A percentile compares a stretch with the other conserved stretches of the same genome.
phyloP scores from a whole-genome alignment of 1,140 invertebrate genomes.

The Leptinotarsa texana region DNA sequence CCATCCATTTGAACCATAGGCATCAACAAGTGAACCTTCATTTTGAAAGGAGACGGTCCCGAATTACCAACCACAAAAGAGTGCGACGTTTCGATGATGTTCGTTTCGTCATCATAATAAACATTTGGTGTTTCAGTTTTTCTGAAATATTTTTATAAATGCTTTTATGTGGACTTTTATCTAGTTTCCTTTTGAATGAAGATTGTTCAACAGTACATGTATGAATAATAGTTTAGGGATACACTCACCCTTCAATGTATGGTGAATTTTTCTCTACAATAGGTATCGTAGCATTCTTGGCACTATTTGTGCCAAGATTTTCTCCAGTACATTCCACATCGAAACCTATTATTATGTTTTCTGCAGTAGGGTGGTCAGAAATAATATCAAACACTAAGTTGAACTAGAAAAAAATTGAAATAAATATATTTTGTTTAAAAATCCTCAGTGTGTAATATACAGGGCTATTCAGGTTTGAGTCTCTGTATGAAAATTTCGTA shows the following conservation, averaged over 20 bases:
- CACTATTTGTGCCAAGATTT: not conserved
- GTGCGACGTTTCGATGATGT: not conserved
- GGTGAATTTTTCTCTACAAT: conserved; percentile 8
- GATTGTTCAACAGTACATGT: too few species aligned
- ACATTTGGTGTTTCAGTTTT: conserved; percentile 6
- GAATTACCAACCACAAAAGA: not conserved
- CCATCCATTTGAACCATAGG: not conserved
- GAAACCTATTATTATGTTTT: not conserved
- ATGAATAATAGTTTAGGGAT: not conserved
- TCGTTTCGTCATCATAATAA: conserved; percentile 9
- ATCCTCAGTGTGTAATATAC: too few species aligned
- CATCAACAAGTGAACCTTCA: conserved; percentile 7
- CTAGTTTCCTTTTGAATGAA: too few species aligned
- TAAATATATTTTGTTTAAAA: too few species aligned
- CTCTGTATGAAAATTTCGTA: too few species aligned
- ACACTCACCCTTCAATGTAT: conserved; percentile 24
- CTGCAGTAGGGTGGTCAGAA: not conserved
- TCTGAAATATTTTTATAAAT: not conserved
- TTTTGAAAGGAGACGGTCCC: conserved; percentile 14
- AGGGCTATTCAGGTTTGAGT: too few species aligned
- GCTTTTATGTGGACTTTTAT: too few species aligned
- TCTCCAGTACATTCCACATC: conserved; percentile 18
- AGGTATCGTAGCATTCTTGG: not conserved
- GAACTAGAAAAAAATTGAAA: not conserved
- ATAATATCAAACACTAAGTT: conserved; percentile 11